Base-by-base conservation (phyloP, 2,113 vertebrate genomes). In the Microcebus griseorufus region DNA sequence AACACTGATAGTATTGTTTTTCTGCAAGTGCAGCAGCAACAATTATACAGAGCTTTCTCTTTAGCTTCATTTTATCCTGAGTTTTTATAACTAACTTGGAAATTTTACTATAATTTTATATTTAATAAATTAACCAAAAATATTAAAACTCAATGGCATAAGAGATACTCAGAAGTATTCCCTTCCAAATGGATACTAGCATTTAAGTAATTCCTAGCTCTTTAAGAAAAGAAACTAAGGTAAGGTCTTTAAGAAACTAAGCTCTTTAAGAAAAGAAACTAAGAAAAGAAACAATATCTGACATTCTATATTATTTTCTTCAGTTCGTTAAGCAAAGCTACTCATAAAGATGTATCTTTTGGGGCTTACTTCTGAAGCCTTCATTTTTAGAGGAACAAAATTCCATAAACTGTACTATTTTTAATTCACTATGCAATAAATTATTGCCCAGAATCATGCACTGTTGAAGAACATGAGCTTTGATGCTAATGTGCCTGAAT, bases 11-110 rank as follows among this genome's bases (percentile, higher is more conserved):
- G 4, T 18, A 76, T 82, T 90, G 25, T 51, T 85, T 96, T 84
- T 83, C 25, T 64, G 5, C 2, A 67, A 37, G 14, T 88, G 16
- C 0, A 17, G 9, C 23, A 72, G 18, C 27, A 84, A 37, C 42
- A 55, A 60, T 48, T 22, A 58, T 65, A 12, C 9, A 64, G 72
- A 64, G 18, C 29, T 79, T 93, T 89, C 78, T 90, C 18, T 1
- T 95, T 94, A 69, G 6, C 27, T 93, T 87, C 64, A 82, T 79
- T 81, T 96, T 92, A 93, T 80, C 4, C 34, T 87, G 37, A 60
- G 32, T 3, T 69, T 96, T 85, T 93, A 45, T 27, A 93, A 48
- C 86, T 29, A 96, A 23, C 14, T 69, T 92, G 6, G 6, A 12
- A 60, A 13, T 85, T 80, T 37, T 9, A 91, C 82, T 80, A 42